Evolutionary conservation across 2,888 invertebrate genomes (phyloP).

Genomic region (Neoitamus cyanurus): DNA sequence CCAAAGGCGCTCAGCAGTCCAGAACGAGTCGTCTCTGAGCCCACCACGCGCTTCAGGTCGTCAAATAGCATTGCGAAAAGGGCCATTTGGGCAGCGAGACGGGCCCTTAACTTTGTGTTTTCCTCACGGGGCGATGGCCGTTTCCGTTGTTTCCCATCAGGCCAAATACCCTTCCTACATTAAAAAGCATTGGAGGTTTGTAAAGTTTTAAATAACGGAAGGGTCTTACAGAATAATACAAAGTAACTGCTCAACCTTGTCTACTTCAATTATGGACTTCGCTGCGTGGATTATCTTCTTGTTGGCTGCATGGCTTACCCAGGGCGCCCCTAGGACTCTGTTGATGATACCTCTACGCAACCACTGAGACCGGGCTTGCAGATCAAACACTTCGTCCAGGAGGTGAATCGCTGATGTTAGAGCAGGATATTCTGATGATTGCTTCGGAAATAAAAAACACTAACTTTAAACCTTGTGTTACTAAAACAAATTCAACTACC

Average conservation of each 20-base stretch:
- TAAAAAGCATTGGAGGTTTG: not conserved
- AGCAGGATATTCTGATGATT: slow-evolving; percentile 76
- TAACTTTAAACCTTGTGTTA: too few relatives aligned
- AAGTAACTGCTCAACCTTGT: slow-evolving; percentile 74
- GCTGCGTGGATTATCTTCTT: slow-evolving; percentile 84
- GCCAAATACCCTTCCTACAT: slow-evolving; percentile 71
- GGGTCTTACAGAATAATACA: slow-evolving; percentile 53
- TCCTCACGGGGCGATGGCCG: slow-evolving; percentile 53
- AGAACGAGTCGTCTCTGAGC: slow-evolving; percentile 70
- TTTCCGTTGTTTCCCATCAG: slow-evolving; percentile 66
- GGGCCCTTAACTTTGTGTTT: slow-evolving; percentile 71
- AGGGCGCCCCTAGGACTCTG: slow-evolving; percentile 67
- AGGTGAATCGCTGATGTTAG: slow-evolving; percentile 81
- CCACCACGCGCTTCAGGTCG: slow-evolving; percentile 72
- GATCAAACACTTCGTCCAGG: slow-evolving; percentile 87
- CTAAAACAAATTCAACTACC: too few relatives aligned
- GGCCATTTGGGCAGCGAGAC: slow-evolving; percentile 81
- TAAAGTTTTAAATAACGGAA: not conserved
- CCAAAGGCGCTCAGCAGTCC: slow-evolving; percentile 71
- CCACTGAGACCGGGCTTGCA: slow-evolving; percentile 85
- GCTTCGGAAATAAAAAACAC: slow-evolving; percentile 46
- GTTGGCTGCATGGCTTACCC: slow-evolving; percentile 84
- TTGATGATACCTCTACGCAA: slow-evolving; percentile 80
- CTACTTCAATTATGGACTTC: slow-evolving; percentile 79
- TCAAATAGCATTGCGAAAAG: slow-evolving; percentile 79